These are phyloP conservation scores for Lycopodina hypogea DNA, from an alignment of 37 sponge, comb jelly and placozoan genomes.

Conservation along the genomic window DNA sequence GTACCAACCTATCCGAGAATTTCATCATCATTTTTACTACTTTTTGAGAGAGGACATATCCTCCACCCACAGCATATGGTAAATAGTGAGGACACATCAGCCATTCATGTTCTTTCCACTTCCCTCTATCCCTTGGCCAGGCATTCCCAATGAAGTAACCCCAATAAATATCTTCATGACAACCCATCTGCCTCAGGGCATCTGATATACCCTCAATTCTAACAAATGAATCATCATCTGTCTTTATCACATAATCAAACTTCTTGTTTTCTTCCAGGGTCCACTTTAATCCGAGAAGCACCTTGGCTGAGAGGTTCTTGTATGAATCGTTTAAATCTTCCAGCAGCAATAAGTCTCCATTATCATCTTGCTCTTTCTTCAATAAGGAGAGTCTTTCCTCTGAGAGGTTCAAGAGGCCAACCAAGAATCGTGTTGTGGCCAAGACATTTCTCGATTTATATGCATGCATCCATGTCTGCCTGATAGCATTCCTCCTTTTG, in stretches of 20 bases:
- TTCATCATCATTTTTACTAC: constrained; percentile 7
- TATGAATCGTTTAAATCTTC: constrained; percentile 24
- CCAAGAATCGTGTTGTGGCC: constrained; percentile 19
- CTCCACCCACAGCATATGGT: constrained; percentile 50
- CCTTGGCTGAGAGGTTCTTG: constrained; percentile 30
- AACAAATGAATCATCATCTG: constrained; percentile 46
- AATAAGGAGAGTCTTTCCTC: background rate
- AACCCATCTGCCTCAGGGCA: constrained; percentile 20
- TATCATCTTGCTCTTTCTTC: background rate
- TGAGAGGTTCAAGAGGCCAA: constrained; percentile 6
- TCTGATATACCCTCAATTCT: constrained; percentile 1
- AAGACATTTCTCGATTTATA: background rate
- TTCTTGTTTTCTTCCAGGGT: background rate
- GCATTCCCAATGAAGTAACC: constrained; percentile 43
- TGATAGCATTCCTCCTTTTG: constrained; percentile 3
- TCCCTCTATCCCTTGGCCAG: background rate
- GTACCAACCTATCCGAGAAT: background rate
- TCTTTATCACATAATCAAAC: constrained; percentile 45
- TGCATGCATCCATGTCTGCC: constrained; percentile 16
- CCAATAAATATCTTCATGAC: constrained; percentile 31
- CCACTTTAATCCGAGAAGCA: constrained; percentile 1
- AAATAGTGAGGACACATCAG: constrained; percentile 31
- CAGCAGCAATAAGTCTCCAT: constrained; percentile 32
- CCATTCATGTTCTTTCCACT: constrained; percentile 44
- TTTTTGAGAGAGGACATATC: constrained; percentile 22